Conservation (phyloP, 2,797 vertebrate species). For the Zenarchopterus dispar region DNA sequence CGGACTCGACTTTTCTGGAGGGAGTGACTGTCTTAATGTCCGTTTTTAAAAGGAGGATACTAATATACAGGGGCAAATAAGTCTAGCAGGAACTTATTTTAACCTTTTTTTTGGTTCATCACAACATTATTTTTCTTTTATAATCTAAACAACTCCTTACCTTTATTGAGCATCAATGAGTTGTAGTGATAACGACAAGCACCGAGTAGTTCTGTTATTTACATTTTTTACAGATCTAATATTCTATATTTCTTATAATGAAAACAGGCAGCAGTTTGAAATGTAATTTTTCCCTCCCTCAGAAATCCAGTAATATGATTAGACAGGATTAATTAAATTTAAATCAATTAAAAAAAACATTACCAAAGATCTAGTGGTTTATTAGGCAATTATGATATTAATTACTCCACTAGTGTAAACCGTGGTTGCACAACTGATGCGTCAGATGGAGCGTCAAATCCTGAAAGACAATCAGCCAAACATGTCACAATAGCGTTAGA, state of each 20-base stretch:
- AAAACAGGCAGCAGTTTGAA: background rate
- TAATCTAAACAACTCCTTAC: too few species aligned
- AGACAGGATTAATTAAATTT: constrained; percentile 7
- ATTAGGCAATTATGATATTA: constrained; percentile 5
- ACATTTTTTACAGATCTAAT: background rate
- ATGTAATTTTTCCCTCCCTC: background rate
- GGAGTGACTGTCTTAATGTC: background rate
- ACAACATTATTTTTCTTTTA: too few species aligned
- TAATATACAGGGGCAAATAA: too few species aligned
- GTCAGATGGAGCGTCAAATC: background rate
- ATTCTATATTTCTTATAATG: background rate
- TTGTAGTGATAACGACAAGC: background rate
- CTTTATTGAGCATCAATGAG: too few species aligned
- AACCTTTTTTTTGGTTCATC: too few species aligned
- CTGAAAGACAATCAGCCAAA: background rate
- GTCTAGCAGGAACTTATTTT: background rate
- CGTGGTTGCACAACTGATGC: background rate
- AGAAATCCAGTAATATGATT: constrained; percentile 7
- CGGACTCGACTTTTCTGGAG: background rate
- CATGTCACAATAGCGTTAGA: constrained; percentile 13
- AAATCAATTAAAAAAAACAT: constrained; percentile 9
- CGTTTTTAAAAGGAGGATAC: background rate
- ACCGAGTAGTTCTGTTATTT: background rate
- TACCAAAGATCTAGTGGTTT: background rate
- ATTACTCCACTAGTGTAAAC: constrained; percentile 12